Conservation (phyloP, 1,140 invertebrate species). For the Drosophila fuyamai region DNA sequence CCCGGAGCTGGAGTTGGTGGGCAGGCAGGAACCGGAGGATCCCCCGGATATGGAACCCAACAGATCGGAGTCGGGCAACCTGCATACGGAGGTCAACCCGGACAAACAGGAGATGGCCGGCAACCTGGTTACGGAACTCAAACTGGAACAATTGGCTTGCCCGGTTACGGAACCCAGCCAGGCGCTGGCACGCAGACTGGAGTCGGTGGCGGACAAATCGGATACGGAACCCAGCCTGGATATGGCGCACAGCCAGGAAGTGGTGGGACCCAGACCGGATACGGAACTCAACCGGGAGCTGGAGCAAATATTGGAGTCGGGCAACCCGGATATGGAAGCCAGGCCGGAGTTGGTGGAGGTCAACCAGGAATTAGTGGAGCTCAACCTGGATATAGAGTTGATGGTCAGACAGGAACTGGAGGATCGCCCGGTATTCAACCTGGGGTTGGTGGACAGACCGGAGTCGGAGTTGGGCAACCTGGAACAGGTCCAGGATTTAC, state of each 20-base stretch:
- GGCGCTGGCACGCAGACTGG: neutral
- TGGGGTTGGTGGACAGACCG: constrained; percentile 7
- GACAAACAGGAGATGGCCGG: too few relatives aligned
- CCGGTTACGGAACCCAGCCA: neutral
- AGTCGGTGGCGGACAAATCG: neutral
- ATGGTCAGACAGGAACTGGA: constrained; percentile 4
- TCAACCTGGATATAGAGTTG: constrained; percentile 11
- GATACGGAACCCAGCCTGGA: constrained; percentile 8
- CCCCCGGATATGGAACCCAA: too few relatives aligned
- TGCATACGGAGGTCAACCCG: neutral
- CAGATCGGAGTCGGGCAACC: too few relatives aligned
- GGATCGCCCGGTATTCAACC: constrained; percentile 11
- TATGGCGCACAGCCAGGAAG: constrained; percentile 27
- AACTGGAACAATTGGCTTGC: too few relatives aligned
- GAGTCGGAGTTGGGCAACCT: constrained; percentile 1
- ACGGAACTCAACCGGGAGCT: constrained; percentile 6
- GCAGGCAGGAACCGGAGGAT: too few relatives aligned
- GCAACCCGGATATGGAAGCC: constrained; percentile 2
- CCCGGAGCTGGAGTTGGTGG: neutral
- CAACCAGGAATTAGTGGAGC: constrained; percentile 1
- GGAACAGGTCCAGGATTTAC: neutral
- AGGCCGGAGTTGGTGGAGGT: neutral
- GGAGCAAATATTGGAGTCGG: neutral
- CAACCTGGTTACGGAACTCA: neutral
- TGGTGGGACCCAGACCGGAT: constrained; percentile 14